Percentiles rank a stretch among this genome's conserved stretches.
These are phyloP conservation scores for Micromussa lordhowensis DNA, from an alignment of 92 coral and sea anemone genomes.

Conservation along the genomic window DNA sequence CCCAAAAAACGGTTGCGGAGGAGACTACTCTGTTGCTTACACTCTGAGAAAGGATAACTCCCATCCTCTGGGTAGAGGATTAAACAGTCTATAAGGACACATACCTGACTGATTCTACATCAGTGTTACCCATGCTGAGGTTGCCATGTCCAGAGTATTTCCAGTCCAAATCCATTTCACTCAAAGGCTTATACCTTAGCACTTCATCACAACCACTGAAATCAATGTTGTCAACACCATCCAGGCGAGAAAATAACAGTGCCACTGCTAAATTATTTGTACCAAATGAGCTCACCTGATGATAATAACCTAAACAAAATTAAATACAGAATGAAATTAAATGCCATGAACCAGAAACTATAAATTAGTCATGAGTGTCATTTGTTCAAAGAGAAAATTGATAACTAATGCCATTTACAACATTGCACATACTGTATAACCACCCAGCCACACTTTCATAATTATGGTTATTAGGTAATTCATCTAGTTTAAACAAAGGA, in stretches of 20 bases:
- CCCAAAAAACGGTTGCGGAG: too few species aligned
- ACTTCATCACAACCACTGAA: constrained; percentile 74
- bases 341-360: too few species aligned
- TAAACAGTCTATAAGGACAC: background rate
- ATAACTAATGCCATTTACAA: too few species aligned
- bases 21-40: too few species aligned
- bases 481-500: too few species aligned
- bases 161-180: constrained; percentile 92
- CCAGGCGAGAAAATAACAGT: constrained; percentile 84
- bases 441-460: too few species aligned
- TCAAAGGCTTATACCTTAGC: constrained; percentile 67
- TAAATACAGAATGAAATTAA: background rate
- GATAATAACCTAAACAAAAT: constrained; percentile 75
- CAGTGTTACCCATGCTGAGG: constrained; percentile 92
- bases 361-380: background rate
- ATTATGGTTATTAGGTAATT: too few species aligned
- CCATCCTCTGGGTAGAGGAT: background rate
- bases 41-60: too few species aligned
- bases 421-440: too few species aligned
- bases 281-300: constrained; percentile 91
- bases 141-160: constrained; percentile 88
- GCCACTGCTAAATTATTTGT: constrained; percentile 87
- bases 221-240: constrained; percentile 64
- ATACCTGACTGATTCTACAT: constrained; percentile 79
- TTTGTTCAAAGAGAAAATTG: background rate